These are phyloP conservation scores for Champsocephalus gunnari DNA, from an alignment of 2,797 vertebrate species.

Conservation along the genomic window DNA sequence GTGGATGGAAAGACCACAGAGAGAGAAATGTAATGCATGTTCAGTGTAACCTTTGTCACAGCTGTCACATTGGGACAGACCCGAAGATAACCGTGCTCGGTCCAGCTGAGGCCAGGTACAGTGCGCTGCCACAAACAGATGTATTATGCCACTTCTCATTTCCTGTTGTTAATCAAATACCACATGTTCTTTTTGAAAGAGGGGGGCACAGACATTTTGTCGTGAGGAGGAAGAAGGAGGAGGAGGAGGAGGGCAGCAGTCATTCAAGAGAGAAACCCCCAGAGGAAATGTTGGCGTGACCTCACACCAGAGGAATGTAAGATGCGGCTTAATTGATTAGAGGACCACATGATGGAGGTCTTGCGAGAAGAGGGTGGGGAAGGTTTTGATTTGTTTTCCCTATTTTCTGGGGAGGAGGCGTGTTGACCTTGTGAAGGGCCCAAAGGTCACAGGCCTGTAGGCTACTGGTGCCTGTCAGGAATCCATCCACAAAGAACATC, in stretches of 20 bases:
- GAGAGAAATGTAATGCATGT: slow-evolving; percentile 1
- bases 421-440: slow-evolving; percentile 67
- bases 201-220: slow-evolving; percentile 16
- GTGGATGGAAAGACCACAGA: not conserved
- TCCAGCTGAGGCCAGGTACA: slow-evolving; percentile 16
- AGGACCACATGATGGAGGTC: slow-evolving; percentile 70
- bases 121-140: not conserved
- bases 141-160: not conserved
- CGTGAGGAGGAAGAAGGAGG: slow-evolving; percentile 28
- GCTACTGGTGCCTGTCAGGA: slow-evolving; percentile 82
- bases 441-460: slow-evolving; percentile 78
- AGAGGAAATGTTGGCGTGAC: slow-evolving; percentile 79
- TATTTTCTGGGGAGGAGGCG: not conserved
- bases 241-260: slow-evolving; percentile 34
- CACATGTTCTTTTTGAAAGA: slow-evolving; percentile 25
- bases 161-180: slow-evolving; percentile 48
- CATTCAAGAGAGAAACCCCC: slow-evolving; percentile 52
- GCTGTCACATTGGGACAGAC: not conserved
- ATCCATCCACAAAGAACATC: slow-evolving; percentile 70
- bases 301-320: slow-evolving; percentile 88
- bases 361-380: slow-evolving; percentile 34
- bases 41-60: not conserved
- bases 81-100: not conserved
- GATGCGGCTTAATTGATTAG: slow-evolving; percentile 88
- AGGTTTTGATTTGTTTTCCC: slow-evolving; percentile 5